Percentiles rank a stretch among this genome's conserved stretches.
phyloP scores from a whole-genome alignment of 2,797 vertebrate genomes.

The Phoebastria nigripes region DNA sequence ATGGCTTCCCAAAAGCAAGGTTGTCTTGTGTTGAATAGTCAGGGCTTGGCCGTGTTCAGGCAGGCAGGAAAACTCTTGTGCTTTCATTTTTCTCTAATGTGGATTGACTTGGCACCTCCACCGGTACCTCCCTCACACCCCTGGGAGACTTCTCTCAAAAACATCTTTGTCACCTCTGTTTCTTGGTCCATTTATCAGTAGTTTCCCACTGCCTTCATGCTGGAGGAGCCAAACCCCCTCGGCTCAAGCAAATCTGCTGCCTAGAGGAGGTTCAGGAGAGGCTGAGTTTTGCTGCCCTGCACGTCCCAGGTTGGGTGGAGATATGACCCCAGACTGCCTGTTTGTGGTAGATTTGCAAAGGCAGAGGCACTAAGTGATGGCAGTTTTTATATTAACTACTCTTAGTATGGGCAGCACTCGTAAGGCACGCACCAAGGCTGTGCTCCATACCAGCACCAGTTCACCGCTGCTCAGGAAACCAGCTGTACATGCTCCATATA shows the following conservation, averaged over 20 bases:
- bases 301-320: neutral
- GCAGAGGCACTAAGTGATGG: neutral
- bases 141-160: neutral
- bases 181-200: neutral
- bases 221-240: neutral
- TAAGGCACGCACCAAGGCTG: neutral
- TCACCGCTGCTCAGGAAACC: neutral
- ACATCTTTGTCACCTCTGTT: accelerated
- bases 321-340: neutral
- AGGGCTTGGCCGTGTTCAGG: too few relatives aligned
- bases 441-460: neutral
- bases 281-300: neutral
- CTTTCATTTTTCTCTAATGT: neutral
- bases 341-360: neutral
- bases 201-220: neutral
- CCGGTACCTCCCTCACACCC: neutral
- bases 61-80: neutral
- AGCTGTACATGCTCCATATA: neutral
- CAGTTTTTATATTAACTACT: neutral
- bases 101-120: neutral
- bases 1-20: accelerated
- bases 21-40: neutral
- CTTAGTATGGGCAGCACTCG: accelerated
- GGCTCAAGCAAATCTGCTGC: neutral
- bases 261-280: too few relatives aligned